phyloP scores from a whole-genome alignment of 2,888 invertebrate genomes.

The Drosophila atroscutellata region DNA sequence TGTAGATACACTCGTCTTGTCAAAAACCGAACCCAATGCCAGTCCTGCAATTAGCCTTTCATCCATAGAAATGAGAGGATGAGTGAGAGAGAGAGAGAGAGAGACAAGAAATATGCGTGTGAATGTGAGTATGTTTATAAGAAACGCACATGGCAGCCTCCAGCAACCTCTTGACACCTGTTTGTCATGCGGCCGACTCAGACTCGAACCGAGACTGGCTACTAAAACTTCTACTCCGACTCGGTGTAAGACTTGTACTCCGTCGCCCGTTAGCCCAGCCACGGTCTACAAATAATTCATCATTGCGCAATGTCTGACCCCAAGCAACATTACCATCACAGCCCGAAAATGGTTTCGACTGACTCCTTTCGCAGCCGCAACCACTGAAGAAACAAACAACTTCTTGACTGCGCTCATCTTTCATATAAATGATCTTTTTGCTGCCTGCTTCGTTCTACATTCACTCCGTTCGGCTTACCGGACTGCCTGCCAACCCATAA shows the following conservation, averaged over 20 bases:
- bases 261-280: slow-evolving; percentile 17
- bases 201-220: slow-evolving; percentile 5
- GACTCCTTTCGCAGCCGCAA: slow-evolving; percentile 37
- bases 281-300: slow-evolving; percentile 81
- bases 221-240: slow-evolving; percentile 3
- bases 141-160: slow-evolving; percentile 19
- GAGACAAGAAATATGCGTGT: slow-evolving; percentile 6
- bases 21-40: slow-evolving; percentile 12
- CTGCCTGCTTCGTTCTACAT: slow-evolving; percentile 37
- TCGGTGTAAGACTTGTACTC: not conserved
- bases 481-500: slow-evolving; percentile 74
- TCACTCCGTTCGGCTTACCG: slow-evolving; percentile 25
- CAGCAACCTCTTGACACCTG: slow-evolving; percentile 78
- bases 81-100: not conserved
- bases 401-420: slow-evolving; percentile 63
- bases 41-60: slow-evolving; percentile 29
- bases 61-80: not conserved
- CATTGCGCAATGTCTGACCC: slow-evolving; percentile 64
- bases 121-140: slow-evolving; percentile 5
- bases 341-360: slow-evolving; percentile 45
- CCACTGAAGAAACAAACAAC: slow-evolving; percentile 47
- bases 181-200: slow-evolving; percentile 61
- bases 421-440: slow-evolving; percentile 71
- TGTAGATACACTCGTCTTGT: slow-evolving; percentile 19
- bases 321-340: slow-evolving; percentile 48